A percentile compares a stretch with the other conserved stretches of the same genome.
phyloP scores from a whole-genome alignment of 2,113 vertebrate genomes.

The Heterotilapia buettikoferi region DNA sequence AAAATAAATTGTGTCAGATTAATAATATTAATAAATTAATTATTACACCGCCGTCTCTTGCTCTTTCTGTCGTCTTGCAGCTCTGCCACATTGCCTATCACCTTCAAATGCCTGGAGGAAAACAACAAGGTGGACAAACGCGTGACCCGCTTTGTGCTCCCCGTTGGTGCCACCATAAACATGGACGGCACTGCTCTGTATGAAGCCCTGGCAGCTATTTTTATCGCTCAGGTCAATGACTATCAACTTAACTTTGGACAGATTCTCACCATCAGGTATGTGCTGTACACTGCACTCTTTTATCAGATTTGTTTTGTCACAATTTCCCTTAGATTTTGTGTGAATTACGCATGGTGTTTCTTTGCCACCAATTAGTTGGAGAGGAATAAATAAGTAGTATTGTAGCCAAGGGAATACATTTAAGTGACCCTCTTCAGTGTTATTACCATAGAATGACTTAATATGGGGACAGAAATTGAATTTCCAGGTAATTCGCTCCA shows the following conservation, averaged over 20 bases:
- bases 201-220: constrained; percentile 93
- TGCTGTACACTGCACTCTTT: no score
- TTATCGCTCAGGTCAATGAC: constrained; percentile 95
- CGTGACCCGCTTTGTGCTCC: constrained; percentile 91
- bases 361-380: neutral
- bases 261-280: constrained; percentile 95
- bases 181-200: constrained; percentile 96
- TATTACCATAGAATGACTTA: neutral
- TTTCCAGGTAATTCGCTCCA: neutral
- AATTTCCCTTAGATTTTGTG: neutral
- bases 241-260: constrained; percentile 91
- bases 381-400: neutral
- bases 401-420: neutral
- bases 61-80: constrained; percentile 52
- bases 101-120: constrained; percentile 93
- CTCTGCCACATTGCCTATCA: constrained; percentile 92
- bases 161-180: constrained; percentile 93
- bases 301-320: neutral
- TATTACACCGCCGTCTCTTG: neutral
- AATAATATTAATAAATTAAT: neutral
- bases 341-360: neutral
- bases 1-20: neutral
- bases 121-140: constrained; percentile 92
- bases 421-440: neutral
- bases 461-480: neutral